Evolutionary conservation across 2,888 invertebrate genomes (phyloP).

Genomic region (Cheilosia scutellata): DNA sequence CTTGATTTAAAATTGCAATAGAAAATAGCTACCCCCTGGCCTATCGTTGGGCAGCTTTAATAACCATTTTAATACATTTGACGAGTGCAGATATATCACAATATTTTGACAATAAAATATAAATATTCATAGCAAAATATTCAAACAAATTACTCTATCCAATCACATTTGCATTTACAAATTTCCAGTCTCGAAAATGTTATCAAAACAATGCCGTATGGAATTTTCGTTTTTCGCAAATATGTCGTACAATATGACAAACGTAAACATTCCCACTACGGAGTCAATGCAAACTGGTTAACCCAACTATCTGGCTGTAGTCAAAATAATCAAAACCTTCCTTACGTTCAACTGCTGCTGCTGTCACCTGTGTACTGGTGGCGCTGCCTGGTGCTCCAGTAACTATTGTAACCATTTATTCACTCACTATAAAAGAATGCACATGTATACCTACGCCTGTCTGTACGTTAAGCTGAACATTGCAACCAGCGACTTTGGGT

Average conservation of each 20-base stretch:
- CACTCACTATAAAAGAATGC: constrained; percentile 47
- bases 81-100: no score
- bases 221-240: constrained; percentile 9
- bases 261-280: constrained; percentile 30
- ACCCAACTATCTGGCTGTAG: constrained; percentile 23
- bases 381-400: constrained; percentile 17
- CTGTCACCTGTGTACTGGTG: not conserved
- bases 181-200: not conserved
- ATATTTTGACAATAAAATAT: no score
- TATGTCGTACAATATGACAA: constrained; percentile 31
- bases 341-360: constrained; percentile 18
- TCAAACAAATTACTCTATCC: not conserved
- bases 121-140: no score
- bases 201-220: constrained; percentile 13
- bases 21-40: no score
- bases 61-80: no score
- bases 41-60: no score
- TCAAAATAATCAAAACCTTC: constrained; percentile 45
- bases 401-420: constrained; percentile 45
- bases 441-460: constrained; percentile 49
- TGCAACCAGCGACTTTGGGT: constrained; percentile 49
- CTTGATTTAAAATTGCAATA: no score
- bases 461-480: constrained; percentile 50
- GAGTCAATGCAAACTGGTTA: constrained; percentile 60
- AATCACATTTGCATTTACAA: not conserved